Evolutionary conservation across 2,888 invertebrate species (phyloP).

Genomic region (Eurois occulta): DNA sequence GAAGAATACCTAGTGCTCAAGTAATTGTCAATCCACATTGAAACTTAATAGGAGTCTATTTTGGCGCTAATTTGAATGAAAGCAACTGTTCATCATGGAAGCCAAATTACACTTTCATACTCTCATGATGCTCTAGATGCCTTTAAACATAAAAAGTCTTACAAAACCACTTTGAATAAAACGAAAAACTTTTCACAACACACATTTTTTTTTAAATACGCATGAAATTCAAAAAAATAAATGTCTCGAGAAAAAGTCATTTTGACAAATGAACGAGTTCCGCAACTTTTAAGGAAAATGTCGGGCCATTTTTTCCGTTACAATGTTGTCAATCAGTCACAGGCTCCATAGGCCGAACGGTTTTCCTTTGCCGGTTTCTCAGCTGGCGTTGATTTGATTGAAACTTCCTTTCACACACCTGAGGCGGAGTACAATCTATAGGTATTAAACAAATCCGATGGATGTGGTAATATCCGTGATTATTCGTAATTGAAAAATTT

Average conservation of each 20-base stretch:
- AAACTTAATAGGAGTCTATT: not conserved
- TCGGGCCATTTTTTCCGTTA: slow-evolving; percentile 78
- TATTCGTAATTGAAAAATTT: slow-evolving; percentile 60
- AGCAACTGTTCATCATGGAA: not conserved
- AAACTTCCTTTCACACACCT: slow-evolving; percentile 87
- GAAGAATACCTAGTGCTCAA: slow-evolving; percentile 5
- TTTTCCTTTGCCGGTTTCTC: slow-evolving; percentile 79
- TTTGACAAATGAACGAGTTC: slow-evolving; percentile 78
- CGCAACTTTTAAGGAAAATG: slow-evolving; percentile 78
- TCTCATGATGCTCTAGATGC: not conserved
- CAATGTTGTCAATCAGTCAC: slow-evolving; percentile 89
- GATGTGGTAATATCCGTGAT: slow-evolving; percentile 57
- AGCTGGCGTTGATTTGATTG: slow-evolving; percentile 87
- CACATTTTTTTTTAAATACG: slow-evolving; percentile 51
- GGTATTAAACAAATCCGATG: slow-evolving; percentile 52
- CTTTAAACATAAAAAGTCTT: slow-evolving; percentile 7
- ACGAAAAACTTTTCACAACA: slow-evolving; percentile 40
- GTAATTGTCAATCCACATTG: not conserved
- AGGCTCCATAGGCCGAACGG: slow-evolving; percentile 71
- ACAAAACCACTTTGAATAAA: slow-evolving; percentile 16
- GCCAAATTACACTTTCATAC: too few species aligned
- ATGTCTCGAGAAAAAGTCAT: slow-evolving; percentile 54
- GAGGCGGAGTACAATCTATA: slow-evolving; percentile 71
- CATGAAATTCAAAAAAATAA: slow-evolving; percentile 34
- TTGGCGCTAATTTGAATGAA: too few species aligned